Conservation (phyloP, 2,113 vertebrate species). For the Callipepla californica region DNA sequence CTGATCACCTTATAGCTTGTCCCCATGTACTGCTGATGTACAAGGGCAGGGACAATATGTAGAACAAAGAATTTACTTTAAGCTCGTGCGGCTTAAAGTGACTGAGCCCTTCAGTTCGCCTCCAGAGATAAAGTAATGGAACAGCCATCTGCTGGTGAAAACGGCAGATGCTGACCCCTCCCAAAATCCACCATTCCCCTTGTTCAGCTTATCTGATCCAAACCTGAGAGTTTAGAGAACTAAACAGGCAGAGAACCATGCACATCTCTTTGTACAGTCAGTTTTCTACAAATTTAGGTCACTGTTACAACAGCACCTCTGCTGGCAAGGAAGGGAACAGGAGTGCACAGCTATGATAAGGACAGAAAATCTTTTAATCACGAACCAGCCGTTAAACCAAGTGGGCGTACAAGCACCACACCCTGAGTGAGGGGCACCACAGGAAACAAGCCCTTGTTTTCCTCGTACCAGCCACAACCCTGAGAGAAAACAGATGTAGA, state of each 20-base stretch:
- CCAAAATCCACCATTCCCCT: not conserved
- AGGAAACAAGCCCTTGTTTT: not conserved
- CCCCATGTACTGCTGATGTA: not conserved
- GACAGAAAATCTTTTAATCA: not conserved
- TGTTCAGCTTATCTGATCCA: not conserved
- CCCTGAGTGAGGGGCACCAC: not conserved
- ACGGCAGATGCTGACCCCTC: not conserved
- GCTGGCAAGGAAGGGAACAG: not conserved
- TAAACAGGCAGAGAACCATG: not conserved
- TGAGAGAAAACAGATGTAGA: not conserved
- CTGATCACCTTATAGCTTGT: not conserved
- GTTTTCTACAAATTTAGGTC: not conserved
- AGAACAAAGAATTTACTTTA: not conserved
- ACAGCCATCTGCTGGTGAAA: not conserved
- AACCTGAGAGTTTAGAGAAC: not conserved
- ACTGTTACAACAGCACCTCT: not conserved
- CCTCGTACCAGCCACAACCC: not conserved
- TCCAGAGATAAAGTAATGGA: not conserved
- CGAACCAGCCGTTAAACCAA: not conserved
- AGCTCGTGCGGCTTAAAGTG: not conserved
- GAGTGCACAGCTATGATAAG: not conserved
- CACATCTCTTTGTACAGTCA: fast-evolving
- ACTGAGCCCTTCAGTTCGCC: not conserved
- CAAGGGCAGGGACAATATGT: not conserved
- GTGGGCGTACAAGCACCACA: not conserved